Evolutionary conservation across 2,888 invertebrate species (phyloP), one percentile per base, ranked within the genome.

Genomic region (Gasteruption jaculator): DNA sequence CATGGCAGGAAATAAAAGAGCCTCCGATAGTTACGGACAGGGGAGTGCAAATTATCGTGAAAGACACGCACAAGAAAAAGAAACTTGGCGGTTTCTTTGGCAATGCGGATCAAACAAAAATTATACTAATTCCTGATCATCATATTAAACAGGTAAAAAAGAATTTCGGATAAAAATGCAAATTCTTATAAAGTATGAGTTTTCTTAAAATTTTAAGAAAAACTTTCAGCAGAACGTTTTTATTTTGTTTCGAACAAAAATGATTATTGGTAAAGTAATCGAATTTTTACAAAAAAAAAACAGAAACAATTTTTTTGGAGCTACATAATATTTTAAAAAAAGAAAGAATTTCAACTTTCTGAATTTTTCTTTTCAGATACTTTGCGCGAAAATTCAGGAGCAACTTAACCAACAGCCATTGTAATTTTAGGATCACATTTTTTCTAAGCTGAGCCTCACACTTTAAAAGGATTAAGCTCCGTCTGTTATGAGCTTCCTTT

Each of bases 1-100:
- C 83, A 0, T 92, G 89, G 87, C 74, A 77, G 41, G 90, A 91
- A 57, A 74, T 91, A 10, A 78, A 78, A 31, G 80, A 80, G 35
- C 73, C 78, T 21, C 85, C 87, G 5, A 78, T 78, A 38, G 68
- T 82, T 4, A 80, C 82, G 2, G 77, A 79, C 27, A 83, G 81
- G 62, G 91, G 90, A 33, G 79, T 91, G 4, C 76, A 77, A 60
- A 76, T 86, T 45, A 74, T 76, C 27, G 74, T 78, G 1, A 70
- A 71, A 27, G 75, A 75, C 39, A 71, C 71, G 15, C 79, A 77
- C 56, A 80, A 73, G 60, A 71, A 61, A 45, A 74, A 68, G 48
- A 84, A 81, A 64, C 74, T 81, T 30, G 68, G 80, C 4, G 77
- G 79, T 24, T 69, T 85, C 56, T 85, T 86, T 70, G 75, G 81